Conservation (phyloP, 2,888 invertebrate species). For the Lasius fuliginosus region DNA sequence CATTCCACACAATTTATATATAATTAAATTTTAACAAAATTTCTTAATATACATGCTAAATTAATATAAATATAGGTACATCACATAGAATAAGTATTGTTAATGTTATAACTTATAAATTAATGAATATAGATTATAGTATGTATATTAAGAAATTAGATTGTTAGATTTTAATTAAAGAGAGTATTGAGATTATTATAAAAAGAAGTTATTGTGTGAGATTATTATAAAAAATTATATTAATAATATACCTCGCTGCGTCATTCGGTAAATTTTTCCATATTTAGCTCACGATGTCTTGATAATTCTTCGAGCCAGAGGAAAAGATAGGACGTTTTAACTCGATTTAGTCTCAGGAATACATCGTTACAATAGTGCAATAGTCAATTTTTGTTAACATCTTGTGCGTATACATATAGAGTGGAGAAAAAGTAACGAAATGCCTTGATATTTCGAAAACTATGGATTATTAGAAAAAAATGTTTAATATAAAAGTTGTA, state of each 20-base stretch:
- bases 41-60: background rate
- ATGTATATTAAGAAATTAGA: background rate
- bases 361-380: background rate
- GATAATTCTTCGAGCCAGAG: background rate
- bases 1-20: background rate
- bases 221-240: background rate
- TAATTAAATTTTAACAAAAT: background rate
- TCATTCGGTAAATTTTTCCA: background rate
- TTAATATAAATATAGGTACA: background rate
- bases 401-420: background rate
- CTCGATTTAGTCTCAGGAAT: background rate
- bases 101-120: background rate
- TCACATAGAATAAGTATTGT: background rate
- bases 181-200: background rate
- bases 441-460: background rate
- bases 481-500: background rate
- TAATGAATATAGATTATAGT: background rate
- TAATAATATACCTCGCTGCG: background rate
- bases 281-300: background rate
- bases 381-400: background rate
- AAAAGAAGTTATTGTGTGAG: background rate
- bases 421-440: background rate
- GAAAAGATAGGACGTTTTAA: background rate
- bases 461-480: background rate
- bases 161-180: background rate